Conservation (phyloP, 2,888 invertebrate species). For the Oscheius sp. region DNA sequence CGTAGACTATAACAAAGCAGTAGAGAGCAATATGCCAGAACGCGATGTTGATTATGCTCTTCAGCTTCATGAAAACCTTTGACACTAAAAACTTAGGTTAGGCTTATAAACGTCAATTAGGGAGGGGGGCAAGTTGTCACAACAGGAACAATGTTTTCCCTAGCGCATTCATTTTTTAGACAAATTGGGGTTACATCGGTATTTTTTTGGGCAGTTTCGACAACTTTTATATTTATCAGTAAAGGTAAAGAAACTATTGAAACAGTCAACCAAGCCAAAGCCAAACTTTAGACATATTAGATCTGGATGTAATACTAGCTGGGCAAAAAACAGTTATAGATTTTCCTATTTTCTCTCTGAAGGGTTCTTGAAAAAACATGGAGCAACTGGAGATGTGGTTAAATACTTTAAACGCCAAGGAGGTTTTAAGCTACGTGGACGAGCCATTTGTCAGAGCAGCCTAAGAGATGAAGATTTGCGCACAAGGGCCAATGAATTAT, state of each 20-base stretch:
- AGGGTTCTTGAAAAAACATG: not conserved
- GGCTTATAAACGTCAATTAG: not conserved
- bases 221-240: too few species aligned
- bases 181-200: too few species aligned
- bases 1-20: slow-evolving; percentile 62
- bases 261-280: too few species aligned
- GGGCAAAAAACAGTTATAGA: not conserved
- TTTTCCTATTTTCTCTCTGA: not conserved
- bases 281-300: too few species aligned
- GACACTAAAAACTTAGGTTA: slow-evolving; percentile 14
- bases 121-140: not conserved
- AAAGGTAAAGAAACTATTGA: too few species aligned
- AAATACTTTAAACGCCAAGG: not conserved
- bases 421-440: slow-evolving; percentile 14
- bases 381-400: not conserved
- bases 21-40: slow-evolving; percentile 62
- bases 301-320: too few species aligned
- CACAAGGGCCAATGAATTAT: slow-evolving; percentile 7
- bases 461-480: slow-evolving; percentile 1
- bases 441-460: slow-evolving; percentile 17
- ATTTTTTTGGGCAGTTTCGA: too few species aligned
- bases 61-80: slow-evolving; percentile 45
- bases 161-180: not conserved
- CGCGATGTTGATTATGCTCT: slow-evolving; percentile 59
- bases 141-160: not conserved